phyloP scores from a whole-genome alignment of 2,888 invertebrate species.

The Pheosia tremula region DNA sequence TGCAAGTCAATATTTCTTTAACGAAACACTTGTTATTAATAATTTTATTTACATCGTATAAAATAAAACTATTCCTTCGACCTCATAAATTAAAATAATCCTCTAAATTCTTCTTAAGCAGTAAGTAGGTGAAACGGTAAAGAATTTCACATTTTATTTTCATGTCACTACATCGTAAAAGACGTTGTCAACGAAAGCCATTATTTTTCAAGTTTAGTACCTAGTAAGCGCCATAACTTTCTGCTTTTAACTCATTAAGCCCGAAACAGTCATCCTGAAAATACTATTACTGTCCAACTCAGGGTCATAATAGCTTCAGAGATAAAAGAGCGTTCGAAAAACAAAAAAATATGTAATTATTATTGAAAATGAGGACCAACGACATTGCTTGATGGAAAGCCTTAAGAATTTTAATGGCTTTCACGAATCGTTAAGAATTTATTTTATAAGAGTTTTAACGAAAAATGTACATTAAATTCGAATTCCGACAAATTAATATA shows the following conservation, averaged over 20 bases:
- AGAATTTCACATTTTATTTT: not conserved
- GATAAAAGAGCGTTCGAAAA: conserved; percentile 21
- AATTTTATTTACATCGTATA: not conserved
- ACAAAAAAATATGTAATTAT: conserved; percentile 28
- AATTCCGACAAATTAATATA: conserved; percentile 31
- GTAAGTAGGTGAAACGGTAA: not conserved
- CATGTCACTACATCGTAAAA: conserved; percentile 3
- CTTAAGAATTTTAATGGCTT: conserved; percentile 24
- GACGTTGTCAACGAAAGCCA: conserved; percentile 2
- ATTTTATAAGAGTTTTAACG: conserved; percentile 21
- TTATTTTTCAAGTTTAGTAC: not conserved
- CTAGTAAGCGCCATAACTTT: conserved; percentile 1
- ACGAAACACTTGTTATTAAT: not conserved
- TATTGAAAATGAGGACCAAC: conserved; percentile 18
- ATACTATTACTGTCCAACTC: conserved; percentile 7
- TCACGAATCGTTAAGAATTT: conserved; percentile 23
- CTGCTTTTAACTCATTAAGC: conserved; percentile 2
- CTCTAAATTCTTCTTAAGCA: not conserved
- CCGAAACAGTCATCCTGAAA: conserved; percentile 1
- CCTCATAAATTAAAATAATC: not conserved
- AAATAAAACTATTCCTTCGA: not conserved
- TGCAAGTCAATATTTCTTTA: not conserved
- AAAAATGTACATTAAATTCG: conserved; percentile 29
- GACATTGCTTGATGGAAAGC: conserved; percentile 19
- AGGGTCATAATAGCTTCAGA: conserved; percentile 15